Percentiles rank a stretch among this genome's conserved stretches.
These are phyloP conservation scores for Lasioglossum albipes DNA, from an alignment of 1,140 invertebrate species.

Conservation along the genomic window DNA sequence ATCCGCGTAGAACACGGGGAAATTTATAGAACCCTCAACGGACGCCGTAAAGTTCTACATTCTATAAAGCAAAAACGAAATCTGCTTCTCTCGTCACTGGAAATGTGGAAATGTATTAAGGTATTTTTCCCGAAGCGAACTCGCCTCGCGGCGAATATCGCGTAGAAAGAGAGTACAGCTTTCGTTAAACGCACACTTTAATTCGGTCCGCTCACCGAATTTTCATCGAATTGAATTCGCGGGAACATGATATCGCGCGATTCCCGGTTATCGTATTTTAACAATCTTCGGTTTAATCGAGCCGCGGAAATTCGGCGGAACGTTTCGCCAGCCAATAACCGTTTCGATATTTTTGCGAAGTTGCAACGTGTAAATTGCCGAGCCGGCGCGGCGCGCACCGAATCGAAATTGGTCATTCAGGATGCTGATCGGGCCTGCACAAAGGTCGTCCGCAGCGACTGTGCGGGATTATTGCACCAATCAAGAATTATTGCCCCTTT, in stretches of 20 bases:
- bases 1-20: background rate
- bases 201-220: background rate
- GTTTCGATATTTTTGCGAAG: constrained; percentile 28
- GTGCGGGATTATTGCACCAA: constrained; percentile 11
- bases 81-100: too few species aligned
- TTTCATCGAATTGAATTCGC: background rate
- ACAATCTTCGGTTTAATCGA: background rate
- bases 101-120: too few species aligned
- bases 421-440: background rate
- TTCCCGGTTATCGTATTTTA: background rate
- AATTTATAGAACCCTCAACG: background rate
- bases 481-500: constrained; percentile 23
- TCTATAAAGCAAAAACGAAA: background rate
- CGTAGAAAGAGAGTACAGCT: background rate
- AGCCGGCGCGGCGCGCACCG: background rate
- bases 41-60: background rate
- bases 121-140: too few species aligned
- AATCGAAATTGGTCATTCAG: constrained; percentile 18
- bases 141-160: too few species aligned
- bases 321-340: constrained; percentile 24
- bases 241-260: background rate
- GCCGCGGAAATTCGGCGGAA: background rate
- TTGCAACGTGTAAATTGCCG: constrained; percentile 20
- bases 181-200: background rate
- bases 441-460: background rate